phyloP scores from a whole-genome alignment of 2,797 vertebrate species.

The Eulemur mongoz region DNA sequence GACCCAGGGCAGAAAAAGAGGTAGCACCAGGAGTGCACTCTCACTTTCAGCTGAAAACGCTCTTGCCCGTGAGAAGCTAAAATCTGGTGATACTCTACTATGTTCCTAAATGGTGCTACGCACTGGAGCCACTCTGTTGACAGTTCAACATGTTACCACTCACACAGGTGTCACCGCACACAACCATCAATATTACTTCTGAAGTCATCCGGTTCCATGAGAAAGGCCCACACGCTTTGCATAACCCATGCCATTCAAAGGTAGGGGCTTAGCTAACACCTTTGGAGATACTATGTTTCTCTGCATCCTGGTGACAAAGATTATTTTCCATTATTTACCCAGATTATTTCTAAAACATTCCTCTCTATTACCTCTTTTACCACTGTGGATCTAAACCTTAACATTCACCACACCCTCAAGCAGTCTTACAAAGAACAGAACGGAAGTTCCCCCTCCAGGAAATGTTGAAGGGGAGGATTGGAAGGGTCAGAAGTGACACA shows the following conservation, averaged over 20 bases:
- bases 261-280: background rate
- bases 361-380: background rate
- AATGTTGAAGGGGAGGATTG: background rate
- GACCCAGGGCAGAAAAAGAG: background rate
- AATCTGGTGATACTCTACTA: background rate
- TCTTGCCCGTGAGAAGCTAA: background rate
- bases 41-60: background rate
- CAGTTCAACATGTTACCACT: background rate
- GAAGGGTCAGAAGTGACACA: background rate
- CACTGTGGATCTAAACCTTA: background rate
- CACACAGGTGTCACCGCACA: conserved; percentile 42
- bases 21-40: background rate
- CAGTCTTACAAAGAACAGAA: background rate
- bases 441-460: conserved; percentile 18
- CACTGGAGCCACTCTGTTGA: background rate
- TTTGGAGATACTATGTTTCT: background rate
- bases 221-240: background rate
- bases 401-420: background rate
- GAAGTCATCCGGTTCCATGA: background rate
- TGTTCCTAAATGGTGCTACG: background rate
- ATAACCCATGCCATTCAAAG: background rate
- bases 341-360: background rate
- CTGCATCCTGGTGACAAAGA: background rate
- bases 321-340: background rate
- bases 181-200: background rate